phyloP scores from a whole-genome alignment of 2,113 vertebrate genomes.

The Chaenogobius annularis region DNA sequence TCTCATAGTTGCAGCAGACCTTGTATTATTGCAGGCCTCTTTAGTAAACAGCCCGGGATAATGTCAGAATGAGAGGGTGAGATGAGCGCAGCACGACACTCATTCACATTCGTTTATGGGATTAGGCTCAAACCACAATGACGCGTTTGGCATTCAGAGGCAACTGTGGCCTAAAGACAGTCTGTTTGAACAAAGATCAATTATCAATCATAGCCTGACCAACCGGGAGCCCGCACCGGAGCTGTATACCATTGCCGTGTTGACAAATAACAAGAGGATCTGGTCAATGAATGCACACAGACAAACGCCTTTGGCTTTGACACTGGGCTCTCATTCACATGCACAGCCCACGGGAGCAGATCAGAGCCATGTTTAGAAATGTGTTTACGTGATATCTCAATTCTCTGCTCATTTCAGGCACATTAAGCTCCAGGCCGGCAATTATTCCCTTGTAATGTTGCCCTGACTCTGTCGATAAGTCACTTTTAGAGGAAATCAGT shows the following conservation, averaged over 20 bases:
- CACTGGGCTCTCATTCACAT: conserved; percentile 61
- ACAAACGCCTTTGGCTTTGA: conserved; percentile 78
- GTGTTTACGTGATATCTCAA: conserved; percentile 46
- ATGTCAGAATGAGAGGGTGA: conserved; percentile 50
- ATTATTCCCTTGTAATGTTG: conserved; percentile 28
- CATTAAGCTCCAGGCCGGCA: conserved; percentile 24
- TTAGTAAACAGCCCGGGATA: conserved; percentile 68
- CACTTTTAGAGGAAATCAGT: conserved; percentile 3
- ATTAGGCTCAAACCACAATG: conserved; percentile 63
- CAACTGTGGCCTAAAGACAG: conserved; percentile 52
- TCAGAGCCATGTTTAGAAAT: conserved; percentile 36
- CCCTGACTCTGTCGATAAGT: conserved; percentile 25
- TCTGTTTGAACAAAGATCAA: conserved; percentile 79
- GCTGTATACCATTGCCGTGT: conserved; percentile 52
- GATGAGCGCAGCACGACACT: conserved; percentile 57
- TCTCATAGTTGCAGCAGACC: conserved; percentile 11
- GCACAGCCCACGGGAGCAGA: conserved; percentile 41
- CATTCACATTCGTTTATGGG: conserved; percentile 69
- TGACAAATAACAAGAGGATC: conserved; percentile 75
- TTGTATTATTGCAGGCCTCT: conserved; percentile 38
- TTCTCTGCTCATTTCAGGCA: conserved; percentile 13
- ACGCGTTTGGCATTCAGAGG: conserved; percentile 74
- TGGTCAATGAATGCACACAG: conserved; percentile 76
- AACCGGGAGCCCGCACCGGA: conserved; percentile 47
- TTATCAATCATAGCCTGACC: conserved; percentile 66